Percentiles rank a stretch among this genome's conserved stretches.
These are phyloP conservation scores for Syngnathoides biaculeatus DNA, from an alignment of 2,113 vertebrate genomes.

Conservation along the genomic window DNA sequence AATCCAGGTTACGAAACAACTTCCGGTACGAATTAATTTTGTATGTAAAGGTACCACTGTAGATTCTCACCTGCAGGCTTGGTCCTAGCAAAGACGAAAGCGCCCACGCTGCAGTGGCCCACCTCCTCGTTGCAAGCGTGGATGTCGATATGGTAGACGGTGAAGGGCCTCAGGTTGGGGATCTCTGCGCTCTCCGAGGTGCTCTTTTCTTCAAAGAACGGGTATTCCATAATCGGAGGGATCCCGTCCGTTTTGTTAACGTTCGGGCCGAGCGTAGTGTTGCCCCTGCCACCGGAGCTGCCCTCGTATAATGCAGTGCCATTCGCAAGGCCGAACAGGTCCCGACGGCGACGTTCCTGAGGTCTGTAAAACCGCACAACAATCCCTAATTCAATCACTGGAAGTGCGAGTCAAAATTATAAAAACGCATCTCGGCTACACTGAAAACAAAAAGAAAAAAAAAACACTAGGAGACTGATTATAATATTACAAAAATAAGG, in stretches of 20 bases:
- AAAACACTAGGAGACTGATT: too few relatives aligned
- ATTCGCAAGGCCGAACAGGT: conserved; percentile 81
- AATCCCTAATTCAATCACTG: neutral
- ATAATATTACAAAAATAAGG: too few relatives aligned
- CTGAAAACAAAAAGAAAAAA: too few relatives aligned
- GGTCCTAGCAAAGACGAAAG: conserved; percentile 92
- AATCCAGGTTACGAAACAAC: too few relatives aligned
- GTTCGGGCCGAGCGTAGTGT: conserved; percentile 61
- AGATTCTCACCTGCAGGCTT: conserved; percentile 87
- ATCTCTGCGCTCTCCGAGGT: conserved; percentile 83
- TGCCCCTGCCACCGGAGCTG: conserved; percentile 54
- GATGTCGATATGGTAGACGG: conserved; percentile 93
- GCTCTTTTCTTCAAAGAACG: conserved; percentile 82
- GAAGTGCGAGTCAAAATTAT: neutral
- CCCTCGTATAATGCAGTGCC: conserved; percentile 67
- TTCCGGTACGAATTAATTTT: too few relatives aligned
- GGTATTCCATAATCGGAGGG: conserved; percentile 78
- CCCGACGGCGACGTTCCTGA: conserved; percentile 84
- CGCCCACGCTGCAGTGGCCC: conserved; percentile 86
- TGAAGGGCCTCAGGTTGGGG: conserved; percentile 84
- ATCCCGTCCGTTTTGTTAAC: conserved; percentile 77
- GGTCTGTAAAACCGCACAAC: conserved; percentile 60
- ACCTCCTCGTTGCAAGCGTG: conserved; percentile 95
- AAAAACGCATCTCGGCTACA: too few relatives aligned
- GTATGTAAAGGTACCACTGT: too few relatives aligned